Percentiles rank a stretch among this genome's conserved stretches.
Conservation (phyloP, 2,113 vertebrate species). For the Sinocyclocheilus maitianheensis region DNA sequence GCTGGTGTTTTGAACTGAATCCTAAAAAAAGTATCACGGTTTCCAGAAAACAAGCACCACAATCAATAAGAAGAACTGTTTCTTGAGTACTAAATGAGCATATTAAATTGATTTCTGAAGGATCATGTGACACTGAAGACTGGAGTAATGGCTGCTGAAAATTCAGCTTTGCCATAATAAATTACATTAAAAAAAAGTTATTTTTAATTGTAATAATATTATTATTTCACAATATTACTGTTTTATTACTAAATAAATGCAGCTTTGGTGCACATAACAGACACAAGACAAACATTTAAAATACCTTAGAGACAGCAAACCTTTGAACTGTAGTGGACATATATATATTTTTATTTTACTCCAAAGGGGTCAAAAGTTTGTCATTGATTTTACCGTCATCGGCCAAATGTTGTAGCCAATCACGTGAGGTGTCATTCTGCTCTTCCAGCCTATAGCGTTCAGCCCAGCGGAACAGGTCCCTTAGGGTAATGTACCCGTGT, state of each 20-base stretch:
- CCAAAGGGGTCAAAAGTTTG: neutral
- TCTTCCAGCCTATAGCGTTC: conserved; percentile 90
- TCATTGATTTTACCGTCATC: conserved; percentile 83
- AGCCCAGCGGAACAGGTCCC: conserved; percentile 97
- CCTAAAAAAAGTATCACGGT: neutral
- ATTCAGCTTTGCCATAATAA: neutral
- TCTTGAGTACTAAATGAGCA: neutral
- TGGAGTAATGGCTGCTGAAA: neutral
- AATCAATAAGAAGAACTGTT: neutral
- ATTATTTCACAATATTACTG: neutral
- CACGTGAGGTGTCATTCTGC: conserved; percentile 79
- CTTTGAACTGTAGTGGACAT: neutral
- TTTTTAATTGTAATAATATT: neutral
- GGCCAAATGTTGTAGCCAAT: conserved; percentile 95
- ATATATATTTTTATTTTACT: neutral
- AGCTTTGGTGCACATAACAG: neutral
- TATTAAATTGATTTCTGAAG: neutral
- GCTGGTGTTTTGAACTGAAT: neutral
- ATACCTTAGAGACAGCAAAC: no score
- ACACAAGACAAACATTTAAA: neutral
- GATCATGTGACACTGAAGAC: neutral
- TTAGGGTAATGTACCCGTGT: conserved; percentile 93
- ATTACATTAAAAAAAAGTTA: neutral
- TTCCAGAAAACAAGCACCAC: neutral
- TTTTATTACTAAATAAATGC: neutral